These are phyloP conservation scores for Desoria tigrina DNA, from an alignment of 2,888 invertebrate genomes.

Conservation along the genomic window DNA sequence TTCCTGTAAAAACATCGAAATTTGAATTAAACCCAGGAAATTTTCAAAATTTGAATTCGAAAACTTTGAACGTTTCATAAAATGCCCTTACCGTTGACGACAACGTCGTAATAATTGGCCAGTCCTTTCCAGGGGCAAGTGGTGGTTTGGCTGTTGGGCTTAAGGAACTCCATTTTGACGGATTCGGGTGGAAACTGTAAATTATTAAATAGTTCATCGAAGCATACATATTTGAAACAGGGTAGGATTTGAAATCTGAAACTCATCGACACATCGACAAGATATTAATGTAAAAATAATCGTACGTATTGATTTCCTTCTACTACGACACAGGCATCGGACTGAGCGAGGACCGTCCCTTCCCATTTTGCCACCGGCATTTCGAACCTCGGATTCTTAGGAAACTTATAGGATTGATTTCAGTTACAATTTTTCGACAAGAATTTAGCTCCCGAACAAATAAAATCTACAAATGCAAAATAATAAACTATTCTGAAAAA, in stretches of 20 bases:
- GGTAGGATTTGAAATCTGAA: not conserved
- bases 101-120: slow-evolving; percentile 43
- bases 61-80: not conserved
- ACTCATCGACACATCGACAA: not conserved
- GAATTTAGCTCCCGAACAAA: too few relatives aligned
- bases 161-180: slow-evolving; percentile 38
- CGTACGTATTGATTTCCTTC: slow-evolving; percentile 46
- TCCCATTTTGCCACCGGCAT: slow-evolving; percentile 32
- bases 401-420: too few relatives aligned
- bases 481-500: too few relatives aligned
- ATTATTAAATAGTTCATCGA: not conserved
- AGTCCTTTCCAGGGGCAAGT: slow-evolving; percentile 45
- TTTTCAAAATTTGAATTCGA: not conserved
- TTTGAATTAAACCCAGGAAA: not conserved
- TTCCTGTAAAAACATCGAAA: slow-evolving; percentile 21
- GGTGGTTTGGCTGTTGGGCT: slow-evolving; percentile 26
- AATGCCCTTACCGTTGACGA: slow-evolving; percentile 36
- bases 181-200: slow-evolving; percentile 38
- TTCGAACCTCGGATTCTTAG: too few relatives aligned
- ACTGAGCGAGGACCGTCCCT: slow-evolving; percentile 35
- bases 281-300: not conserved
- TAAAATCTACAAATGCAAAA: too few relatives aligned
- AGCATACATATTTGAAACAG: not conserved
- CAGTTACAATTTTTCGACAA: too few relatives aligned
- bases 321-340: slow-evolving; percentile 28